Percentiles rank a stretch among this genome's conserved stretches.
These are phyloP conservation scores for Meriones unguiculatus DNA, from an alignment of 2,113 vertebrate genomes.

Conservation along the genomic window DNA sequence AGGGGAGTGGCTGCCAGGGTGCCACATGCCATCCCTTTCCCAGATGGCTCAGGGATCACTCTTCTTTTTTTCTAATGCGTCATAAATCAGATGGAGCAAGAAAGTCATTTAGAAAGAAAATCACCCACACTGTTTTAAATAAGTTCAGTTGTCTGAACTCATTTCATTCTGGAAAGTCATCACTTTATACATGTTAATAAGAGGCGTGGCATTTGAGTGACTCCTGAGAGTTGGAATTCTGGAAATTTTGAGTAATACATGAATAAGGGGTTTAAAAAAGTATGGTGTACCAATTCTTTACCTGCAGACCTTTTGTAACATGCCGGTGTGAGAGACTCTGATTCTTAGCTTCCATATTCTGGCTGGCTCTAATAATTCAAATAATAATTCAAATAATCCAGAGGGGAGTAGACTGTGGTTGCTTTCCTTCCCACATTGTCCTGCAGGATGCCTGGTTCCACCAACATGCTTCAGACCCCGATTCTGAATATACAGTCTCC, in stretches of 20 bases:
- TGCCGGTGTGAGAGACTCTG: not conserved
- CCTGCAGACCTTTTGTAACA: not conserved
- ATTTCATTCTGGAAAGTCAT: conserved; percentile 17
- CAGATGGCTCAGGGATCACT: not conserved
- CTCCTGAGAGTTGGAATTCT: conserved; percentile 35
- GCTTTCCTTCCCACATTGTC: not conserved
- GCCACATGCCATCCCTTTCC: not conserved
- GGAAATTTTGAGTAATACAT: conserved; percentile 25
- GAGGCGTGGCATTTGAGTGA: conserved; percentile 28
- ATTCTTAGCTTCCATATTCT: not conserved
- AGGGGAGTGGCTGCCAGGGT: not conserved
- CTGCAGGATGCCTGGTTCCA: not conserved
- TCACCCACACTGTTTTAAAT: conserved; percentile 5
- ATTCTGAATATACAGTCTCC: not conserved
- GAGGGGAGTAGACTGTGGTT: not conserved
- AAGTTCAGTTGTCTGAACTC: conserved; percentile 35
- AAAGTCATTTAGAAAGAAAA: conserved; percentile 56
- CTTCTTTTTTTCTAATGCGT: not conserved
- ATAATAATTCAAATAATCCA: not conserved
- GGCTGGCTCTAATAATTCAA: not conserved
- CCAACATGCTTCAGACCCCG: not conserved
- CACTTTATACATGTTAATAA: not conserved
- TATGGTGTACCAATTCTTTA: not conserved
- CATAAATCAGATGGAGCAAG: conserved; percentile 38
- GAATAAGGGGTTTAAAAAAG: not conserved